Conservation (phyloP, 2,797 vertebrate species). For the Hapalemur alaotrensis region DNA sequence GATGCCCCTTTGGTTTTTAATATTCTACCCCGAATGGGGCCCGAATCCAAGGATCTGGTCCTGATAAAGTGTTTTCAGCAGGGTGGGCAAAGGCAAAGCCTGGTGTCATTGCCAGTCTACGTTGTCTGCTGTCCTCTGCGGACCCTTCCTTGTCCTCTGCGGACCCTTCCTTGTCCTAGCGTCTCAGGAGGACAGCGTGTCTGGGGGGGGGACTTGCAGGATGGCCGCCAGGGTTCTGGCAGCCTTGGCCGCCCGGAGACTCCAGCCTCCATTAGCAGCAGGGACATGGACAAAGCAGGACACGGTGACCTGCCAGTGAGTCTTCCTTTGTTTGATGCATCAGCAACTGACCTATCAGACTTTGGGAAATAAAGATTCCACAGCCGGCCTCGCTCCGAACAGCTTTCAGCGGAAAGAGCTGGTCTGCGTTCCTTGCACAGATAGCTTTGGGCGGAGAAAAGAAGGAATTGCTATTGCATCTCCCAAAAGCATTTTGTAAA, state of each 20-base stretch:
- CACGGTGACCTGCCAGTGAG: not conserved
- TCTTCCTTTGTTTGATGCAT: conserved; percentile 56
- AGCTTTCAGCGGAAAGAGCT: conserved; percentile 25
- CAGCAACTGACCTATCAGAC: conserved; percentile 1
- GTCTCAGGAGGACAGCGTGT: not conserved
- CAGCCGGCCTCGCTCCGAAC: not conserved
- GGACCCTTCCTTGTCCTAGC: not conserved
- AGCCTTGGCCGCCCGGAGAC: not conserved
- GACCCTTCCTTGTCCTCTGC: not conserved
- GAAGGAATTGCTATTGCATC: not conserved
- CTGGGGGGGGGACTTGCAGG: not conserved
- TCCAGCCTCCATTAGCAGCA: not conserved
- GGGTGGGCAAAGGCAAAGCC: not conserved
- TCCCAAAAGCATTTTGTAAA: not conserved
- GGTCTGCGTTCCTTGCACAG: not conserved
- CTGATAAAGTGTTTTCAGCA: not conserved
- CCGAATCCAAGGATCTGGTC: not conserved
- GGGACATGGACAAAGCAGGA: not conserved
- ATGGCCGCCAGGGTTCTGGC: fast-evolving
- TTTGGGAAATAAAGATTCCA: not conserved
- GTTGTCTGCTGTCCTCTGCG: not conserved
- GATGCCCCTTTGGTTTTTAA: not conserved
- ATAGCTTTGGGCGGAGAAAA: conserved; percentile 24
- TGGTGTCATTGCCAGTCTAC: not conserved
- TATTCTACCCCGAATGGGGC: not conserved